These are phyloP conservation scores for Idaea straminata DNA, from an alignment of 2,888 invertebrate species.

Conservation along the genomic window DNA sequence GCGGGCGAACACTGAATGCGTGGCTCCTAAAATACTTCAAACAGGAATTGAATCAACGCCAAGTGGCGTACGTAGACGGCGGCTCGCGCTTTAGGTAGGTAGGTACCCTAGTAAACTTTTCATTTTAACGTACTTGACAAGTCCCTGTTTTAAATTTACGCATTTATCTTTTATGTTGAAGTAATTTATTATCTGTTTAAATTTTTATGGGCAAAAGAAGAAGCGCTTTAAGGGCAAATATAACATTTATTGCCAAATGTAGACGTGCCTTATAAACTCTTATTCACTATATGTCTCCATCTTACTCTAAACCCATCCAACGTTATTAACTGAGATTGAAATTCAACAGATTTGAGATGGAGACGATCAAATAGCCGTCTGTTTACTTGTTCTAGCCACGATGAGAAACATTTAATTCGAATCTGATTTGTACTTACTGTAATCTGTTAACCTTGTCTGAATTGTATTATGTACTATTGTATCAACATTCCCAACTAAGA, in stretches of 20 bases:
- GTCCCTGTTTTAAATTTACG: conserved; percentile 52
- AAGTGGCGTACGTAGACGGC: conserved; percentile 76
- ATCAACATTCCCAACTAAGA: conserved; percentile 35
- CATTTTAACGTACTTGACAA: conserved; percentile 58
- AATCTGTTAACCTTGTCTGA: conserved; percentile 55
- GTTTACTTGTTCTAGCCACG: conserved; percentile 32
- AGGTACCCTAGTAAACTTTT: conserved; percentile 66
- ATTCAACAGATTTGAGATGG: background rate
- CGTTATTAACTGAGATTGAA: background rate
- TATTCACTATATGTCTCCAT: too few species aligned
- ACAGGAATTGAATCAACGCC: conserved; percentile 76
- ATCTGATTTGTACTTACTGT: conserved; percentile 38
- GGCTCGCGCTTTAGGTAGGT: conserved; percentile 45
- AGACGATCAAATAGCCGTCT: background rate
- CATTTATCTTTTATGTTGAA: conserved; percentile 54
- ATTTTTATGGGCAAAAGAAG: background rate
- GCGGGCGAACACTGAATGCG: conserved; percentile 44
- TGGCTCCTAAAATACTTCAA: conserved; percentile 75
- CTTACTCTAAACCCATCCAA: background rate
- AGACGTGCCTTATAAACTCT: too few species aligned
- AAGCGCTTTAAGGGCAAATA: background rate
- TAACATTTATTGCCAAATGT: too few species aligned
- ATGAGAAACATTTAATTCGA: conserved; percentile 34
- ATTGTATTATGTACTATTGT: conserved; percentile 7
- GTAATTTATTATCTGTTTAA: conserved; percentile 49